These are phyloP conservation scores for Onychostruthus taczanowskii DNA, from an alignment of 2,113 vertebrate species.

Conservation along the genomic window DNA sequence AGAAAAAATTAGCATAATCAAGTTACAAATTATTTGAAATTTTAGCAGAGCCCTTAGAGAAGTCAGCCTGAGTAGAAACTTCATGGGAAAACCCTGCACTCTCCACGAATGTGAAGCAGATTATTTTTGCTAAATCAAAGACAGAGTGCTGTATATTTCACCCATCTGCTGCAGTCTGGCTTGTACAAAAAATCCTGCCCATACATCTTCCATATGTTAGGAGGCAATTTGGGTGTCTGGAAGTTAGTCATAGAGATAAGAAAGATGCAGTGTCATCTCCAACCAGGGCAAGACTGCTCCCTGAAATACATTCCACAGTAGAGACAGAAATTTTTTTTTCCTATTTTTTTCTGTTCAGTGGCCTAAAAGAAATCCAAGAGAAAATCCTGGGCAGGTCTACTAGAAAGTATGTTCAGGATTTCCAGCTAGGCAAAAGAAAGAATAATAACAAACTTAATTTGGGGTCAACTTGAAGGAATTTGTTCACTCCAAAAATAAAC, in stretches of 20 bases:
- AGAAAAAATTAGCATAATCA: not conserved
- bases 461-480: not conserved
- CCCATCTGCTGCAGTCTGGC: not conserved
- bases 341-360: not conserved
- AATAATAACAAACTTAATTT: not conserved
- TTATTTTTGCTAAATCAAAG: constrained; percentile 20
- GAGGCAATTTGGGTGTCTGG: constrained; percentile 14
- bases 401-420: not conserved
- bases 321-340: not conserved
- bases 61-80: not conserved
- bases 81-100: not conserved
- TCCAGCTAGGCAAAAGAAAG: not conserved
- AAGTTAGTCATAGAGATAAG: constrained; percentile 13
- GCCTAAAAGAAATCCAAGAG: not conserved
- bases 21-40: not conserved
- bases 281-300: not conserved
- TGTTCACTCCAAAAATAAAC: not conserved
- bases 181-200: constrained; percentile 2
- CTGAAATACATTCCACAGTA: not conserved
- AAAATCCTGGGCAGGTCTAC: not conserved
- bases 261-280: not conserved
- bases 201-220: constrained; percentile 13
- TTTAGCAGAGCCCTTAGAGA: not conserved
- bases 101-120: not conserved
- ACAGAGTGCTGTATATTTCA: not conserved